Conservation (phyloP, 2,113 vertebrate genomes). For the Puffinus mauretanicus region DNA sequence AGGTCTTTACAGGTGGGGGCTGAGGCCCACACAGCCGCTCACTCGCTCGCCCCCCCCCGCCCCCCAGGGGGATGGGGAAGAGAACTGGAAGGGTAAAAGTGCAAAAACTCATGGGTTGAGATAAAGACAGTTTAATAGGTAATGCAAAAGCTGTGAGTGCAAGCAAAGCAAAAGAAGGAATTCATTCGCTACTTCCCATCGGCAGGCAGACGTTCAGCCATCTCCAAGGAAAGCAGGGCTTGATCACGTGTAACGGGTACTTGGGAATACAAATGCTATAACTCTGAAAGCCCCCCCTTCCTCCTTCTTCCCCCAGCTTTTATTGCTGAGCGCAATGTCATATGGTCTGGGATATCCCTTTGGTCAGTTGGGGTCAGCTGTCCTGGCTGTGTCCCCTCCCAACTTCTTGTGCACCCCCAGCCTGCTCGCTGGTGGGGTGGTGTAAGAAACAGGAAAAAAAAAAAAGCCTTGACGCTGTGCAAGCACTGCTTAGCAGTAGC, state of each 20-base stretch:
- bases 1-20: neutral
- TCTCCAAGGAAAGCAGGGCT: neutral
- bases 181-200: accelerated
- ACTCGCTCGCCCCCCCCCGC: accelerated
- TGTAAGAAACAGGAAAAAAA: neutral
- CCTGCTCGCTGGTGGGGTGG: neutral
- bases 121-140: neutral
- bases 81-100: neutral
- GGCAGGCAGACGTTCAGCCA: neutral
- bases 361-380: neutral
- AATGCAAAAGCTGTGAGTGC: neutral
- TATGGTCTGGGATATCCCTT: neutral
- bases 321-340: neutral
- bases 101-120: neutral
- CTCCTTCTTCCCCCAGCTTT: neutral
- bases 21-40: neutral
- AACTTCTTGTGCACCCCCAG: neutral
- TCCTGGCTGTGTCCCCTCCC: neutral
- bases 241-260: accelerated
- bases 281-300: neutral
- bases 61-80: neutral
- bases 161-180: neutral
- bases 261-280: neutral
- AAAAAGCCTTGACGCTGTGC: accelerated
- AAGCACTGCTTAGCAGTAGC: neutral